Evolutionary conservation across 2,888 invertebrate genomes (phyloP), one percentile per base, ranked within the genome.

Genomic region (Perizoma flavofasciatum): DNA sequence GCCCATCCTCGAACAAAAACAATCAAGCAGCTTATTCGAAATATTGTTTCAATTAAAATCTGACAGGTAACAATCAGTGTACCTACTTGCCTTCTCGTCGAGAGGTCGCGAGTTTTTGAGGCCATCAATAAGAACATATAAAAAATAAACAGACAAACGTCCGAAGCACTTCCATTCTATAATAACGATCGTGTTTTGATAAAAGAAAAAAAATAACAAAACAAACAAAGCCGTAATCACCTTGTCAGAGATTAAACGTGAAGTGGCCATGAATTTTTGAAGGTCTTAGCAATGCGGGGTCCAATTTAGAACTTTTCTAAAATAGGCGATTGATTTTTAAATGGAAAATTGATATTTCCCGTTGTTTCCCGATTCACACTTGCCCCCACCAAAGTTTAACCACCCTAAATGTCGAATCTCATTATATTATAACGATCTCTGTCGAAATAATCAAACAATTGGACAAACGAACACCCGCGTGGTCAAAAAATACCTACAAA

Each of bases 141-240:
- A 77, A 68, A 77, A 73, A 74, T 71, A 78, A 79, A 77, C 69
- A 71, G 71, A 66, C 81, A 78, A 79, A 77, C 85, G 77, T 77
- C 71, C 69, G 72, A 70, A 75, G 75, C 81, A 78, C 81, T 82
- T 81, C 78, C 77, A 75, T 74, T 75, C 83, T 82, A 85, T 88
- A 89, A 88, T 89, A 86, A 89, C 83, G 88, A 89, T 86, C 86
- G 90, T 88, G 89, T 89, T 89, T 87, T 85, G 89, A 90, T 89
- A 90, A 89, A 88, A 86, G 86, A 83, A 79, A 83, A n/a, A 86
- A 83, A 88, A 89, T 83, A 88, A 90, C 86, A 89, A 88, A 89
- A 89, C 85, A 89, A 89, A 90, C 88, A 89, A 81, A 79, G 69
- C 74, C 81, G 81, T 89, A 91, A 91, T 90, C 90, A 90, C 86